These are phyloP conservation scores for Gambusia affinis DNA, from an alignment of 2,113 vertebrate genomes.

Conservation along the genomic window DNA sequence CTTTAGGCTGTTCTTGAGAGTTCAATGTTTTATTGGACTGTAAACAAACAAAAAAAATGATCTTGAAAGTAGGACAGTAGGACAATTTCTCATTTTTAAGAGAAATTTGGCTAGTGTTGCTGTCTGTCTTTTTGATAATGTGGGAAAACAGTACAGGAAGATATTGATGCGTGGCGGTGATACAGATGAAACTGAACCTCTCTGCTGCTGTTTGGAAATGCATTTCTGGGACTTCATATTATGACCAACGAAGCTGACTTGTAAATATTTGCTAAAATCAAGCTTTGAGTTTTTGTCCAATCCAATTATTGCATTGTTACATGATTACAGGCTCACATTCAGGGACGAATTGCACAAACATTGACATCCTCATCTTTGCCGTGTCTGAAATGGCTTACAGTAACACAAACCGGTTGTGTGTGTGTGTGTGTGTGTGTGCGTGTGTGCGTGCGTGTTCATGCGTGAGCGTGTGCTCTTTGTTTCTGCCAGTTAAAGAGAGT, in stretches of 20 bases:
- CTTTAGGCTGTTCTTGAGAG: too few species aligned
- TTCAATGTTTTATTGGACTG: too few species aligned
- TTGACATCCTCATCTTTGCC: slow-evolving; percentile 1
- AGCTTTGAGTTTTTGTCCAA: background rate
- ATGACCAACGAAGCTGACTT: background rate
- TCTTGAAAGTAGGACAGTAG: too few species aligned
- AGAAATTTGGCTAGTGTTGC: background rate
- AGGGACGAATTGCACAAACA: background rate
- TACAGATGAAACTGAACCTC: background rate
- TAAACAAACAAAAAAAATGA: too few species aligned
- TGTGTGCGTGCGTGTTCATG: background rate
- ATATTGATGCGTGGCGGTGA: background rate
- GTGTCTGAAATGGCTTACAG: slow-evolving; percentile 32
- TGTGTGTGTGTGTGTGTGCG: slow-evolving; percentile 19
- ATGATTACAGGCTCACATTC: background rate
- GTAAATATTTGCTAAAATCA: background rate
- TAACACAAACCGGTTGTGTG: slow-evolving; percentile 40
- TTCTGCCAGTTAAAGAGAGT: slow-evolving; percentile 68
- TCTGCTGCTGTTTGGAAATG: background rate
- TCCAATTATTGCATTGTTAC: slow-evolving; percentile 4
- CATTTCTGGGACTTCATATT: background rate
- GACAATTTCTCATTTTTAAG: too few species aligned
- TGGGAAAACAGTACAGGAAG: too few species aligned
- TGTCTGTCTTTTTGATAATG: too few species aligned
- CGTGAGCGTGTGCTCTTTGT: slow-evolving; percentile 43